Evolutionary conservation across 2,888 invertebrate species (phyloP).

Genomic region (Noctua janthe): DNA sequence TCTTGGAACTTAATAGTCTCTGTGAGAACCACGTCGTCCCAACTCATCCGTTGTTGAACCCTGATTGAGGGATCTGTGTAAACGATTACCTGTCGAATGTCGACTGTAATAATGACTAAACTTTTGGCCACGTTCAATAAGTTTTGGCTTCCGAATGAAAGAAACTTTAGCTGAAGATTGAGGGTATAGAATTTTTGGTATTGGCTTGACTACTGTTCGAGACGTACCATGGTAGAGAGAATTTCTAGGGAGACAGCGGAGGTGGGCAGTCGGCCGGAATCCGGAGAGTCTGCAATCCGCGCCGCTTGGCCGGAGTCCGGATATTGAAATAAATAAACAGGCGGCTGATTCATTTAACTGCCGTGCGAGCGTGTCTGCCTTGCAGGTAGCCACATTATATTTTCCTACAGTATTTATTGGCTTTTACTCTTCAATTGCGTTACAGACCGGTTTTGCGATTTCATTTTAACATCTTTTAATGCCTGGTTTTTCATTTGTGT

Average conservation of each 20-base stretch:
- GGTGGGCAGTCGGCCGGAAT: conserved; percentile 36
- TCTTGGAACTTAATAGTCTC: conserved; percentile 16
- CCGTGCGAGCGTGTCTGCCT: conserved; percentile 20
- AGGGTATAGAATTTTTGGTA: conserved; percentile 18
- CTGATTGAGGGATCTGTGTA: conserved; percentile 27
- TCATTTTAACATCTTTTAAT: neutral
- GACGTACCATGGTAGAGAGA: conserved; percentile 24
- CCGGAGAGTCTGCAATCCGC: conserved; percentile 36
- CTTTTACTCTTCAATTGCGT: conserved; percentile 14
- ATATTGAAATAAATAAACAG: conserved; percentile 67
- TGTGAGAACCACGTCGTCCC: conserved; percentile 12
- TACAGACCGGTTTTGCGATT: neutral
- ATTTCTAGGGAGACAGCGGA: conserved; percentile 23
- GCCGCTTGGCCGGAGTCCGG: conserved; percentile 34
- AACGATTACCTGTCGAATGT: conserved; percentile 56
- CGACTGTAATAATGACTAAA: conserved; percentile 55
- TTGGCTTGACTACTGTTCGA: conserved; percentile 37
- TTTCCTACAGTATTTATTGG: conserved; percentile 20
- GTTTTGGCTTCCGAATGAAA: conserved; percentile 41
- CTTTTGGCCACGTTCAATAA: conserved; percentile 48
- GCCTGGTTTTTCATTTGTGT: neutral
- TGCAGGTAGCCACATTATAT: conserved; percentile 29
- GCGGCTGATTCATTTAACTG: conserved; percentile 51
- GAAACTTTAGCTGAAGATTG: conserved; percentile 39
- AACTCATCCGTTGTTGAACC: conserved; percentile 20